Evolutionary conservation across 2,113 vertebrate genomes (phyloP).

Genomic region (Callocephalon fimbriatum): DNA sequence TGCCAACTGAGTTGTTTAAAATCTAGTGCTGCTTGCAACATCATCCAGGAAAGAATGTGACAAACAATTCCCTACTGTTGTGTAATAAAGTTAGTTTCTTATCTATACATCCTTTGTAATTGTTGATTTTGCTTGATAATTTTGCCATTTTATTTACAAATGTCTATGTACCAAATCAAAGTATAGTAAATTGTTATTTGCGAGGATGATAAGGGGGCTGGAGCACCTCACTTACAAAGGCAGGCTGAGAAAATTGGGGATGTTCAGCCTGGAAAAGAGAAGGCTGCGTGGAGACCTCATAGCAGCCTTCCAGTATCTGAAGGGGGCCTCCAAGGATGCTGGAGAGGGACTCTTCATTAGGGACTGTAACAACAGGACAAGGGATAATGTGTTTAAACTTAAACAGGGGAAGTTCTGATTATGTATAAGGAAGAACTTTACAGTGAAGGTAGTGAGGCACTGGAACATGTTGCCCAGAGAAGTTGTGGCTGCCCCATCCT

Average conservation of each 20-base stretch:
- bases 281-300: background rate
- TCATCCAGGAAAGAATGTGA: background rate
- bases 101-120: background rate
- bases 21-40: constrained; percentile 8
- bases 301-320: background rate
- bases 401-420: background rate
- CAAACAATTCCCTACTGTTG: background rate
- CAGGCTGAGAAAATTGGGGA: background rate
- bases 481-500: background rate
- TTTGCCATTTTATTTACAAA: background rate
- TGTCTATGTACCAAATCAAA: background rate
- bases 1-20: constrained; percentile 54
- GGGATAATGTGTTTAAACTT: background rate
- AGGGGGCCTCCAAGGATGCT: background rate
- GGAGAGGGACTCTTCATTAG: background rate
- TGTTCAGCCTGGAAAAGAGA: background rate
- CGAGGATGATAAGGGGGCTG: background rate
- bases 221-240: background rate
- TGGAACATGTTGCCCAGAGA: background rate
- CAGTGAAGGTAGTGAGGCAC: background rate
- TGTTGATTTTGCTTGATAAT: background rate
- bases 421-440: background rate
- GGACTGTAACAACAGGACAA: background rate
- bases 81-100: background rate
- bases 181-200: background rate